phyloP scores from a whole-genome alignment of 2,797 vertebrate species.

The Sebastes miniatus region DNA sequence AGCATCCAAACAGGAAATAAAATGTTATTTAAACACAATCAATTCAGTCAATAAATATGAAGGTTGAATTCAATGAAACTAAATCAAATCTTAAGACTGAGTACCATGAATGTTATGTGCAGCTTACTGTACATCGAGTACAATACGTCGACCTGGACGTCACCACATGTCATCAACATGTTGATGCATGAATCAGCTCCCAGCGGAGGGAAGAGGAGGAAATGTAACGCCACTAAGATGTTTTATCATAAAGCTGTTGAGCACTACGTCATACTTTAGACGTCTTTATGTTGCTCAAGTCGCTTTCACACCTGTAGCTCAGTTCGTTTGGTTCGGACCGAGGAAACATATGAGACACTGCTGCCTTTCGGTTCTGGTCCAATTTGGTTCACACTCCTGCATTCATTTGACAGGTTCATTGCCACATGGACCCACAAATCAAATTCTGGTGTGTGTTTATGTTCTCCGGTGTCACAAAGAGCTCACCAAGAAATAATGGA shows the following conservation, averaged over 20 bases:
- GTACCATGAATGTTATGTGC: not conserved
- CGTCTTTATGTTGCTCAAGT: not conserved
- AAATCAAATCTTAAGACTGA: not conserved
- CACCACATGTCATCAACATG: not conserved
- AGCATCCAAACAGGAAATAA: not conserved
- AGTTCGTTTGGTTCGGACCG: not conserved
- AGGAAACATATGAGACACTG: too few species aligned
- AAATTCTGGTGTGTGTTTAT: too few species aligned
- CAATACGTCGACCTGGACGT: not conserved
- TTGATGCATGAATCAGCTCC: not conserved
- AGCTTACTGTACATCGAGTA: not conserved
- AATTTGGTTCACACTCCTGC: not conserved
- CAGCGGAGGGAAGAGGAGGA: not conserved
- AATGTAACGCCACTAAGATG: not conserved
- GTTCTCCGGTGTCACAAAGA: too few species aligned
- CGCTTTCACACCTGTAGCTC: not conserved
- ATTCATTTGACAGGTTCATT: accelerated
- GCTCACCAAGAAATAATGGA: too few species aligned
- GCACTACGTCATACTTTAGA: not conserved
- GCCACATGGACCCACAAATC: too few species aligned
- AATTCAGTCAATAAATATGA: not conserved
- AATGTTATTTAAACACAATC: not conserved
- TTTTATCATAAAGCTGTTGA: not conserved
- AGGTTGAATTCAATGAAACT: not conserved
- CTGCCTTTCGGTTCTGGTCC: not conserved